These are phyloP conservation scores for Litocranius walleri DNA, from an alignment of 2,113 vertebrate species.

Conservation along the genomic window DNA sequence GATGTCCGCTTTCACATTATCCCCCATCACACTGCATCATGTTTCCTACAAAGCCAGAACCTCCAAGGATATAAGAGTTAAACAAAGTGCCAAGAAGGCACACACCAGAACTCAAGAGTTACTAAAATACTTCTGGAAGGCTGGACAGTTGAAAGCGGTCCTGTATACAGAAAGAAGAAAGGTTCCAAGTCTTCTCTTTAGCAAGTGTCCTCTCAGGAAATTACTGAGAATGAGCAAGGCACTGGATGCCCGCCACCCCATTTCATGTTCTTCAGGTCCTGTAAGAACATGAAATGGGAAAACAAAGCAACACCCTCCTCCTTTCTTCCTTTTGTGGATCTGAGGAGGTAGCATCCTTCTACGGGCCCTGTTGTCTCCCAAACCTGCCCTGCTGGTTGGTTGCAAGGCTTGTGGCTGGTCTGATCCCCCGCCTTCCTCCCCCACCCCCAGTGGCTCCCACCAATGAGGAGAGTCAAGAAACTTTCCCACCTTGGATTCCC, in stretches of 20 bases:
- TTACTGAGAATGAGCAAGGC: background rate
- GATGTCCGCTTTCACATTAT: background rate
- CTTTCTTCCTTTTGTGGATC: background rate
- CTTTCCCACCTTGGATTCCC: too few species aligned
- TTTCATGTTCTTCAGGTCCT: background rate
- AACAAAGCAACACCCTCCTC: rapidly evolving
- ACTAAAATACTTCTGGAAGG: background rate
- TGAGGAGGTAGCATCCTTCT: rapidly evolving
- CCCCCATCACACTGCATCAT: too few species aligned
- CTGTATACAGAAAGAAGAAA: background rate
- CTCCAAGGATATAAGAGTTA: background rate
- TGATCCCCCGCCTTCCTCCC: background rate
- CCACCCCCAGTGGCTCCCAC: rapidly evolving
- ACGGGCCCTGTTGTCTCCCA: background rate
- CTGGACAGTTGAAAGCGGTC: background rate
- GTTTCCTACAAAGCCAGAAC: background rate
- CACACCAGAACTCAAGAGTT: background rate
- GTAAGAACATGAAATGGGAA: background rate
- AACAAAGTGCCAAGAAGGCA: background rate
- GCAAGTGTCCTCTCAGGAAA: background rate
- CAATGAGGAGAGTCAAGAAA: background rate
- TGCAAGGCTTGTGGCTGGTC: rapidly evolving
- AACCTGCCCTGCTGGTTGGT: rapidly evolving
- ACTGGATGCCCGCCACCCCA: background rate
- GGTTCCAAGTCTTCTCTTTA: background rate